Evolutionary conservation across 2,797 vertebrate species (phyloP), one percentile per base, ranked within the genome.

Genomic region (Psittacula derbiana): DNA sequence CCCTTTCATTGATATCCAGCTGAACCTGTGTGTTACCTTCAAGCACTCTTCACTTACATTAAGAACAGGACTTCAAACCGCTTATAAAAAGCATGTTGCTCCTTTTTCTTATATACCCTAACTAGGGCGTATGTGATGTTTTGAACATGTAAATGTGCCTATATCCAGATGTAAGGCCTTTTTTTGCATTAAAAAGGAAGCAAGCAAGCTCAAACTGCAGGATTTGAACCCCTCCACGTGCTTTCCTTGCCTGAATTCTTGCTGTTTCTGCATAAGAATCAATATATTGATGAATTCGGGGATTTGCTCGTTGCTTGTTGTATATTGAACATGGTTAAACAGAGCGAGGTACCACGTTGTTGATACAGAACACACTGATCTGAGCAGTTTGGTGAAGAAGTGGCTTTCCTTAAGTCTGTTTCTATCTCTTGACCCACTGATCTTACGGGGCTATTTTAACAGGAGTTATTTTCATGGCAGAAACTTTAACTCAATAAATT

Each of bases 171-270:
- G 2, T 20, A 11, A 61, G 27, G 16, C 19, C 27, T 55, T 24
- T 79, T 60, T 25, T 0, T 36, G 47, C 18, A 57, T 57, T n/a
- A 0, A 27, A 62, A 58, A 49, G 76, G 36, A 8, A 46, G 28
- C 73, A 81, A 73, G 15, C 20, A 27, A 67, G 18, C n/a, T 76
- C 44, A 40, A 13, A 7, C 13, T 43, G 8, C 16, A 20, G 28
- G 6, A 53, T 10, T 72, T 5, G 2, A 64, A 24, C n/a, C 23
- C 52, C 11, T 71, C 40, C 24, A 3, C 4, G 0, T 49, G 7
- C 17, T 76, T 69, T 75, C 47, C 60, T 44, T 46, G 6, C 38
- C 57, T 19, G 8, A 80, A 53, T 58, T 61, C 17, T 33, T 28
- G 16, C 28, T 25, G 16, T 46, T 5, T 53, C 41, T 46, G 23